phyloP scores from a whole-genome alignment of 2,797 vertebrate species.

The Poeciliopsis infans region DNA sequence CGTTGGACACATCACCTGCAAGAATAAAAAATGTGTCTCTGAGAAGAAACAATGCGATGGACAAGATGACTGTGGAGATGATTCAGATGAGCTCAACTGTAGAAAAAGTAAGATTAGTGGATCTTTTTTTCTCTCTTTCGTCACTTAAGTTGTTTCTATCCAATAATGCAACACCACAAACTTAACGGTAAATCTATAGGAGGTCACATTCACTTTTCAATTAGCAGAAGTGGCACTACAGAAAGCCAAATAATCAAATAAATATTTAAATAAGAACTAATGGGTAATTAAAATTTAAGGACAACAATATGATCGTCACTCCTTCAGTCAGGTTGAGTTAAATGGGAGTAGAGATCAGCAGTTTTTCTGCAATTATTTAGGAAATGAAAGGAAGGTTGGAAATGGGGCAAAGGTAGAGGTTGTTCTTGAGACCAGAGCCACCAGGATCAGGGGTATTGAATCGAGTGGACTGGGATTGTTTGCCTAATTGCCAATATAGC shows the following conservation, averaged over 20 bases:
- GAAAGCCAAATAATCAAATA: background rate
- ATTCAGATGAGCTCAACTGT: slow-evolving; percentile 87
- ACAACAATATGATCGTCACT: background rate
- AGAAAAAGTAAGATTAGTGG: slow-evolving; percentile 55
- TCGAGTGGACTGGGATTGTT: background rate
- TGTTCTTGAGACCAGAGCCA: background rate
- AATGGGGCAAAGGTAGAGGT: background rate
- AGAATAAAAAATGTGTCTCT: slow-evolving; percentile 82
- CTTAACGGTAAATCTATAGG: background rate
- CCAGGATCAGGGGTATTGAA: background rate
- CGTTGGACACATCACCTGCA: slow-evolving; percentile 74
- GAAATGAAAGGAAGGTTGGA: background rate
- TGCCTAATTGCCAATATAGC: background rate
- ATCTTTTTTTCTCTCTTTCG: background rate
- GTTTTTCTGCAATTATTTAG: background rate
- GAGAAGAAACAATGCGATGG: slow-evolving; percentile 80
- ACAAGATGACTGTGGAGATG: slow-evolving; percentile 83
- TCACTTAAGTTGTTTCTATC: background rate
- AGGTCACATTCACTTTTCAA: background rate
- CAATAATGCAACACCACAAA: background rate
- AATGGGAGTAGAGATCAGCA: background rate
- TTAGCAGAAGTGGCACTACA: background rate
- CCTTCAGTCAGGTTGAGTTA: background rate
- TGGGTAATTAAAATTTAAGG: background rate
- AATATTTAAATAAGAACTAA: background rate